These are phyloP conservation scores for Chrysolina haemoptera DNA, from an alignment of 2,888 invertebrate genomes.

Conservation along the genomic window DNA sequence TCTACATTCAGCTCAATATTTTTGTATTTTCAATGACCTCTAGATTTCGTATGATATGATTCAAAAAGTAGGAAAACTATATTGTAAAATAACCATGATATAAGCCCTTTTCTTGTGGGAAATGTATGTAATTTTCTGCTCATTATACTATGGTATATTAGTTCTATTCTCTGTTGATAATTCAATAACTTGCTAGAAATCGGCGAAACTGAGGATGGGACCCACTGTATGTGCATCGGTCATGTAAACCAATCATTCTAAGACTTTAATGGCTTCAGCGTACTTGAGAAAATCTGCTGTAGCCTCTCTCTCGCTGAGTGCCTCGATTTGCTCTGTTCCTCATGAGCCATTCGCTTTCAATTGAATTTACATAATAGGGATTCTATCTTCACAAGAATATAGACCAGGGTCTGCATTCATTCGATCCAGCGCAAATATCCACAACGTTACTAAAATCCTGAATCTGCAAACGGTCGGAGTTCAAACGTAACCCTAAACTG, in stretches of 20 bases:
- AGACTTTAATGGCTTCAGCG: background rate
- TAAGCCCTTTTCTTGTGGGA: too few species aligned
- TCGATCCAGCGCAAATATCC: background rate
- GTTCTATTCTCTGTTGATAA: too few species aligned
- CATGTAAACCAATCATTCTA: constrained; percentile 3
- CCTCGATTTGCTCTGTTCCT: background rate
- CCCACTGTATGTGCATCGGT: background rate
- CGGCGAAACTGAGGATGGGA: background rate
- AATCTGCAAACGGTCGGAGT: too few species aligned
- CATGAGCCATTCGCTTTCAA: background rate
- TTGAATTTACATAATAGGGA: background rate
- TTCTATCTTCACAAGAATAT: background rate
- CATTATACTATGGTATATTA: too few species aligned
- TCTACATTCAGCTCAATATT: too few species aligned
- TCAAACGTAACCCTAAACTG: too few species aligned
- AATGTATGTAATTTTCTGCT: too few species aligned
- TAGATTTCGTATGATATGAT: too few species aligned
- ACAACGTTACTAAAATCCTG: background rate
- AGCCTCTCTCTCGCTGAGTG: background rate
- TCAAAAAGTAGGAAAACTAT: too few species aligned
- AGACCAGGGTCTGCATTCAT: background rate
- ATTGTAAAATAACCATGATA: too few species aligned
- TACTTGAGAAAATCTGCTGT: background rate
- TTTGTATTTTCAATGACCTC: too few species aligned
- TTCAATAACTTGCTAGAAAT: background rate